Base-by-base conservation (phyloP, 2,113 vertebrate species). In the Cyphomyrus plagiostoma region DNA sequence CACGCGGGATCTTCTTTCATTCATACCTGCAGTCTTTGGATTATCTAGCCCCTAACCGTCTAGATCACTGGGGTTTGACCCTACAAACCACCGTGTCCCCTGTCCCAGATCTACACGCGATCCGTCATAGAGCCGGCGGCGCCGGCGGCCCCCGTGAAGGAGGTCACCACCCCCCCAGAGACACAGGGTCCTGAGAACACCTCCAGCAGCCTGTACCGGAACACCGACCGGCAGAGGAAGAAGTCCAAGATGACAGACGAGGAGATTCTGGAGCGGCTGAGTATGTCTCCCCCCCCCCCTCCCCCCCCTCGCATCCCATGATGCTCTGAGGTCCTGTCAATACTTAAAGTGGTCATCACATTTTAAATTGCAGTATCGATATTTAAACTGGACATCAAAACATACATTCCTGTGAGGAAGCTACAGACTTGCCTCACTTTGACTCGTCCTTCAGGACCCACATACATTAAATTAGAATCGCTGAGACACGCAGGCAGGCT, bases 221-320 rank as follows among this genome's bases (percentile, higher is more conserved):
- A 99, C 93, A 99, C 98, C 66, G 98, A 99, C 94, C 96, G 98
- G 84, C 98, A 99, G 95, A 96, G 98, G 88, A 99, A 99, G 94
- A 99, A 99, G 90, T 99, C 98, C 92, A 99, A 99, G 95, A 99
- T 99, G 98, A 98, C 98, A 0, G 98, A 99, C 53, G 98, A 99
- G 94, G 98, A 99, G 94, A 99, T 99, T 89, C 94, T 99, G 90
- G 98, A 99, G 94, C 97, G 98, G 93, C 96, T 99, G 94, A 96
- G 98, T 99, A 96, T 2, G 96, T 94, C 35, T 35, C 35, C 39
- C 58, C 49, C 21, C 21, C 0, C 13, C 50, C 50, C 26, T 48
- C 42, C 49, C 23, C 3, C 8, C 49, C 49, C 23, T 9, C 23
- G n/a, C 19, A 23, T 85, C 49, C 53, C 70, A 77, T 39, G 15